Conservation (phyloP, 92 coral and sea anemone genomes). For the Zoanthus sociatus region DNA sequence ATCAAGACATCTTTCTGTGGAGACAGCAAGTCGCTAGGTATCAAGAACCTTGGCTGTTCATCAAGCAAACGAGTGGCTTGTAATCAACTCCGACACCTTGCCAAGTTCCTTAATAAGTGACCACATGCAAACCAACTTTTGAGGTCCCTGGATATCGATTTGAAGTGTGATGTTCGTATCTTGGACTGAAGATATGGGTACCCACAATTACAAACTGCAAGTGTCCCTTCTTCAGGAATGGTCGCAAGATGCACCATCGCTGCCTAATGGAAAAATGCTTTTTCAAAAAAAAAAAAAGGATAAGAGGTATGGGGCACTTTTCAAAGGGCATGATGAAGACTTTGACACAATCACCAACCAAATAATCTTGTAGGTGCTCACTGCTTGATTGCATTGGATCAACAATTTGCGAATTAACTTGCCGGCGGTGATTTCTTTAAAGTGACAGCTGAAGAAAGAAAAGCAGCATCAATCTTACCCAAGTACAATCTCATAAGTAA, state of each 20-base stretch:
- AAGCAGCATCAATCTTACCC: background rate
- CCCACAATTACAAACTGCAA: slow-evolving; percentile 14
- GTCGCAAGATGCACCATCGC: slow-evolving; percentile 22
- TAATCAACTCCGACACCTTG: too few species aligned
- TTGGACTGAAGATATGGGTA: slow-evolving; percentile 20
- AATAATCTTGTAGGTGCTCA: background rate
- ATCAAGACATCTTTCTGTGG: too few species aligned
- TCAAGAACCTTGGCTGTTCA: too few species aligned
- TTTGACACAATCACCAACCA: too few species aligned
- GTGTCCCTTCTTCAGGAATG: slow-evolving; percentile 7
- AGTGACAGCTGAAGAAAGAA: background rate
- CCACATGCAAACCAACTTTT: too few species aligned
- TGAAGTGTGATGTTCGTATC: too few species aligned
- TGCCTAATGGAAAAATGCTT: background rate
- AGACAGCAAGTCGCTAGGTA: too few species aligned
- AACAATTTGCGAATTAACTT: slow-evolving; percentile 10
- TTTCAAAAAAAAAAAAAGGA: background rate
- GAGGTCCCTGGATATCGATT: too few species aligned
- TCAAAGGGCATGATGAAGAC: background rate
- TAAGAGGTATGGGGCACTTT: slow-evolving; percentile 12
- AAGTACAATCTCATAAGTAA: background rate
- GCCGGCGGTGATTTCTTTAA: background rate
- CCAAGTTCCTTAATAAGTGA: too few species aligned
- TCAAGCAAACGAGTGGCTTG: too few species aligned
- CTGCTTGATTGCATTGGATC: background rate